Evolutionary conservation across 2,888 invertebrate genomes (phyloP).

Genomic region (Mamestra brassicae): DNA sequence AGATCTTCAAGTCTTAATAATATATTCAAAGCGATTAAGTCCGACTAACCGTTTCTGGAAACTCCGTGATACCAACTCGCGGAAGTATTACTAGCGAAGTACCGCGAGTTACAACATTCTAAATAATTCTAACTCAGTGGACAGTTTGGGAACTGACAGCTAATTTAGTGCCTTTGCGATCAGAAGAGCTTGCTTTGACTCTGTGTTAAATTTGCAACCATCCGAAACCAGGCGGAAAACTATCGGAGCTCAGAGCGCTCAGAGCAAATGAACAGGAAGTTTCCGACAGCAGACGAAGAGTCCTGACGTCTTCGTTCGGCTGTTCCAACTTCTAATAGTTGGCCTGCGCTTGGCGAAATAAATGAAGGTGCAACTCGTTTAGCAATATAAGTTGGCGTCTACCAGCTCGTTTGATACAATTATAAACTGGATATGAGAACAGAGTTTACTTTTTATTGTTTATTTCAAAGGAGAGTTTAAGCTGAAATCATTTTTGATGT

Average conservation of each 20-base stretch:
- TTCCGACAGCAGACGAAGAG: constrained; percentile 75
- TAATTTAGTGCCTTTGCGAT: constrained; percentile 82
- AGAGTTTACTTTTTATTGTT: neutral
- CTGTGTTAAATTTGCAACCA: constrained; percentile 84
- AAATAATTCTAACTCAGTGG: constrained; percentile 66
- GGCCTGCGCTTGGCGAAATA: constrained; percentile 57
- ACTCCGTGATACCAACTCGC: constrained; percentile 38
- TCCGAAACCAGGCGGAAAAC: constrained; percentile 86
- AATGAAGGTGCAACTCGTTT: constrained; percentile 60
- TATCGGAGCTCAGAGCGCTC: constrained; percentile 79
- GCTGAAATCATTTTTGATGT: neutral
- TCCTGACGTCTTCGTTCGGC: constrained; percentile 73
- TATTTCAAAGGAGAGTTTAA: neutral
- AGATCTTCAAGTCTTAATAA: neutral
- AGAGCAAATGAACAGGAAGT: constrained; percentile 81
- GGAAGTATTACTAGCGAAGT: constrained; percentile 45
- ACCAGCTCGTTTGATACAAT: constrained; percentile 47
- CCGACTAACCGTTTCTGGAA: constrained; percentile 27
- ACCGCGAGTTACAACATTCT: constrained; percentile 55
- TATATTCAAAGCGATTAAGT: constrained; percentile 23
- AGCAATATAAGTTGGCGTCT: constrained; percentile 40
- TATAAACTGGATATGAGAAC: constrained; percentile 42
- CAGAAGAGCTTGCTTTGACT: constrained; percentile 81
- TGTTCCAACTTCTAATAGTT: constrained; percentile 68
- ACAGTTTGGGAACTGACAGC: constrained; percentile 73